Conservation (phyloP, 2,888 invertebrate species). For the Caenorhabditis afra region DNA sequence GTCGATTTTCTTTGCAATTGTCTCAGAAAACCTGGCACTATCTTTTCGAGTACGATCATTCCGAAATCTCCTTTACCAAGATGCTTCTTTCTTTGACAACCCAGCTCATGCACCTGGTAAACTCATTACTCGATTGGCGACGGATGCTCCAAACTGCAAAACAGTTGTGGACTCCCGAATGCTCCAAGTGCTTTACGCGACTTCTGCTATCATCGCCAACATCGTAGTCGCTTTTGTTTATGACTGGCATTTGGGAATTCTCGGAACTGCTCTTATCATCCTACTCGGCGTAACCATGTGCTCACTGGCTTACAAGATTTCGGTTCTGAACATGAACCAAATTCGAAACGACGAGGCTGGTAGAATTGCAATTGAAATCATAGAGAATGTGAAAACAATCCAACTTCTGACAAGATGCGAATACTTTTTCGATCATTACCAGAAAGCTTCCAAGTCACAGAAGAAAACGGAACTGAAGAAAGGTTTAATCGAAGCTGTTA, state of each 20-base stretch:
- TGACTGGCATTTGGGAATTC: slow-evolving; percentile 80
- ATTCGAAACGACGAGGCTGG: slow-evolving; percentile 82
- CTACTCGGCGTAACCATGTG: slow-evolving; percentile 79
- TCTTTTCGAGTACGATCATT: slow-evolving; percentile 69
- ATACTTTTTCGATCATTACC: slow-evolving; percentile 79
- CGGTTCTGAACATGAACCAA: slow-evolving; percentile 66
- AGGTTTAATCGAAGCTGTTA: slow-evolving; percentile 57
- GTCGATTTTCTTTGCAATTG: slow-evolving; percentile 48
- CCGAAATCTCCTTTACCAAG: slow-evolving; percentile 80
- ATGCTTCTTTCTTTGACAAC: slow-evolving; percentile 82
- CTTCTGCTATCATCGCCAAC: slow-evolving; percentile 80
- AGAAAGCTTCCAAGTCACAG: slow-evolving; percentile 39
- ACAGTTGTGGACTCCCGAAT: slow-evolving; percentile 80
- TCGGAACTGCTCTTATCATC: slow-evolving; percentile 76
- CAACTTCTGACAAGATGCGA: slow-evolving; percentile 81
- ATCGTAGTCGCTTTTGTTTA: slow-evolving; percentile 81
- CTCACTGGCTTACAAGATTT: slow-evolving; percentile 81
- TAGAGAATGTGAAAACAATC: slow-evolving; percentile 82
- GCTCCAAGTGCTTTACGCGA: slow-evolving; percentile 80
- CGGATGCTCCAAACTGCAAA: slow-evolving; percentile 82
- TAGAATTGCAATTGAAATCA: slow-evolving; percentile 81
- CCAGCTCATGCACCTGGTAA: slow-evolving; percentile 81
- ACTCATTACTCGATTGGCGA: slow-evolving; percentile 80
- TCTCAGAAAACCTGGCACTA: slow-evolving; percentile 70
- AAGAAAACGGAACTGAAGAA: slow-evolving; percentile 56